Evolutionary conservation across 1,140 invertebrate genomes (phyloP).

Genomic region (Varroa destructor): DNA sequence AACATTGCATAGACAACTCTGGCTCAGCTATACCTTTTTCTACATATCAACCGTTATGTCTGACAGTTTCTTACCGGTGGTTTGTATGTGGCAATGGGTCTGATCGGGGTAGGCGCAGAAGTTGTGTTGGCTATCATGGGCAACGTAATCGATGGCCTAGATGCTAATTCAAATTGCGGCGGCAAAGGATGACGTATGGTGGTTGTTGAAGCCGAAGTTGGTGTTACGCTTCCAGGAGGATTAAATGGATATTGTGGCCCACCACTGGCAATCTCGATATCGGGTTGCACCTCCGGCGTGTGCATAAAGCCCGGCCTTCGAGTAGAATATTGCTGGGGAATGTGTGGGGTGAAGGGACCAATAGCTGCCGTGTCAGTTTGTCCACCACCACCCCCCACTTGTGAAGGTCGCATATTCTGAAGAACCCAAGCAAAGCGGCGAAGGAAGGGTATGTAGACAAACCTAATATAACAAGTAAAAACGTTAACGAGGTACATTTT

Average conservation of each 20-base stretch:
- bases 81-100: not conserved
- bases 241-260: slow-evolving; percentile 2
- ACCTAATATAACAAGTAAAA: not conserved
- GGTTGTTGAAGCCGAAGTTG: not conserved
- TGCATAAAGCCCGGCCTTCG: slow-evolving; percentile 1
- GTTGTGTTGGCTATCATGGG: not conserved
- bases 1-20: too few relatives aligned
- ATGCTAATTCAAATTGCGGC: not conserved
- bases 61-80: not conserved
- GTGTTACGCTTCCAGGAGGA: not conserved
- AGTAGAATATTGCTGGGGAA: not conserved
- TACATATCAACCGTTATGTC: too few relatives aligned
- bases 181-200: not conserved
- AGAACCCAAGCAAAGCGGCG: slow-evolving; percentile 26
- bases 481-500: too few relatives aligned
- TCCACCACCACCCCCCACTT: not conserved
- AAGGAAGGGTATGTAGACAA: slow-evolving; percentile 12
- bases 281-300: not conserved
- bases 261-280: slow-evolving; percentile 11
- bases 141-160: not conserved
- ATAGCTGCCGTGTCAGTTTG: too few relatives aligned
- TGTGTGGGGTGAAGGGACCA: too few relatives aligned
- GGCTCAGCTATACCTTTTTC: too few relatives aligned
- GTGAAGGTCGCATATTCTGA: slow-evolving; percentile 21
- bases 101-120: not conserved